A percentile compares a stretch with the other conserved stretches of the same genome.
These are phyloP conservation scores for Drosophila suzukii DNA, from an alignment of 1,140 invertebrate genomes.

Conservation along the genomic window DNA sequence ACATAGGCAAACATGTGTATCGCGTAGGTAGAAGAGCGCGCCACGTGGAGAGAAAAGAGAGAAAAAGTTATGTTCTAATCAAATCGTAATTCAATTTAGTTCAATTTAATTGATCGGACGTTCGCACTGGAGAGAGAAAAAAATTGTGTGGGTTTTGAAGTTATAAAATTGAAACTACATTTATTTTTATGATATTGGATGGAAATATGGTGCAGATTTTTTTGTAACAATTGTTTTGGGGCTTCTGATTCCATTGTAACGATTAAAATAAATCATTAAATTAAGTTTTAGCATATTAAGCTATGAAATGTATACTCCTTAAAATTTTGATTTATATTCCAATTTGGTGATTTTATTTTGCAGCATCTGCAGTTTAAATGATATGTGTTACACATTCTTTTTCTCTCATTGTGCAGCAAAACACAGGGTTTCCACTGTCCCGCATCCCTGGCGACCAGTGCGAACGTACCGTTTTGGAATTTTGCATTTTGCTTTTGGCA, in stretches of 20 bases:
- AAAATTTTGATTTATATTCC: no score
- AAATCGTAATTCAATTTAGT: constrained; percentile 55
- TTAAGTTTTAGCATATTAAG: no score
- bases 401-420: neutral
- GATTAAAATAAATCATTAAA: neutral
- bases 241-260: neutral
- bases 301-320: no score
- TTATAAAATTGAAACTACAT: neutral
- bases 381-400: no score
- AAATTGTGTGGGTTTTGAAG: neutral
- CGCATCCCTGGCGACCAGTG: constrained; percentile 5
- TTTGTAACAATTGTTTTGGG: neutral
- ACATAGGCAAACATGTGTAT: constrained; percentile 46
- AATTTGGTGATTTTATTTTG: no score
- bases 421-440: neutral
- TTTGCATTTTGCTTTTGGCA: constrained; percentile 42
- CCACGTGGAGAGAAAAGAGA: constrained; percentile 77
- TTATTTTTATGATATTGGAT: no score
- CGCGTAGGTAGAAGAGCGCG: constrained; percentile 66
- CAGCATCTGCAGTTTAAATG: no score
- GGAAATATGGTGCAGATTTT: no score
- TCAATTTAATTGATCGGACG: constrained; percentile 33
- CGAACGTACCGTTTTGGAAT: constrained; percentile 34
- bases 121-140: constrained; percentile 19
- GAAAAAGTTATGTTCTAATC: constrained; percentile 79